These are phyloP conservation scores for Ptychochromis oligacanthus DNA, from an alignment of 2,113 vertebrate species.

Conservation along the genomic window DNA sequence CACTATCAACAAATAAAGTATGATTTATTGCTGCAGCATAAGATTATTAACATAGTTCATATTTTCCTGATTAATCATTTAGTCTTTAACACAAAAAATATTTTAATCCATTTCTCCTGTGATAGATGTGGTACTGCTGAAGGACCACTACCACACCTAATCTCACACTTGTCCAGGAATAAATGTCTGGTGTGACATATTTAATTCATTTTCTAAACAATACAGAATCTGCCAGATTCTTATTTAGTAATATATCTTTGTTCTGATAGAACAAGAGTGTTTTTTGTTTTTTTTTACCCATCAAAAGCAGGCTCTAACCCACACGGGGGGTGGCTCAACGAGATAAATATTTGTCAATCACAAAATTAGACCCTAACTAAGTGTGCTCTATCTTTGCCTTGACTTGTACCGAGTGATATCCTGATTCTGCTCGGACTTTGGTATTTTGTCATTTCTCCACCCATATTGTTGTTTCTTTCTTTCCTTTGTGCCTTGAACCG, in stretches of 20 bases:
- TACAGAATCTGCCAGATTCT: neutral
- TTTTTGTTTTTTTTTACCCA: neutral
- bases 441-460: neutral
- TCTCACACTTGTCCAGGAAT: neutral
- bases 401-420: neutral
- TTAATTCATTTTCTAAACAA: neutral
- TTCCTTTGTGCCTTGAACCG: neutral
- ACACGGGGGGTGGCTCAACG: fast-evolving
- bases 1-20: neutral
- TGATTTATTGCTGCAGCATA: neutral
- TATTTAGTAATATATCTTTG: neutral
- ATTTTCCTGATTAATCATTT: neutral
- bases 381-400: neutral
- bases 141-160: neutral
- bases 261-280: neutral
- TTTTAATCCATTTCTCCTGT: neutral
- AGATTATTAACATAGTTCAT: neutral
- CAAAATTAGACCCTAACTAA: neutral
- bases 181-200: neutral
- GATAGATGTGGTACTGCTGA: neutral
- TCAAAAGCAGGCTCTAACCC: neutral
- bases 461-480: neutral
- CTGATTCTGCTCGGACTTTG: neutral
- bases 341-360: neutral
- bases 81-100: neutral